A percentile compares a stretch with the other conserved stretches of the same genome.
Conservation (phyloP, 1,140 invertebrate genomes). For the Druon quercuslanigerum region DNA sequence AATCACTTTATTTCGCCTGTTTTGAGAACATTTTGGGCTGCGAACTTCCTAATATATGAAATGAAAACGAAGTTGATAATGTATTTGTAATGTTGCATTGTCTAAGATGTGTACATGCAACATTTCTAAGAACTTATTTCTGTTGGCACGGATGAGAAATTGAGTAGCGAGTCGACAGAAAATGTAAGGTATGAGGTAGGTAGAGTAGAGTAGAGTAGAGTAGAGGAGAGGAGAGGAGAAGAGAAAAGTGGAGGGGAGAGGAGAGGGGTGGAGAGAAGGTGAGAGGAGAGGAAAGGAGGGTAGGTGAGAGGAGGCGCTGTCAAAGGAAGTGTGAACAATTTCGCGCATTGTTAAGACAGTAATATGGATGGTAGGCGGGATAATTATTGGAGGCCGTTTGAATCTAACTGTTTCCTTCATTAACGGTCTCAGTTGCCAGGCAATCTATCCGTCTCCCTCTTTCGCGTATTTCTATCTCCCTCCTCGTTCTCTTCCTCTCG, state of each 20-base stretch:
- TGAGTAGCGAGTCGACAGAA: not conserved
- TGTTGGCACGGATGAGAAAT: not conserved
- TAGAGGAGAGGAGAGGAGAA: not conserved
- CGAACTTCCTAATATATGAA: no score
- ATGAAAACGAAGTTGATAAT: no score
- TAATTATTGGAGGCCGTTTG: slow-evolving; percentile 77
- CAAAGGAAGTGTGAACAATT: slow-evolving; percentile 76
- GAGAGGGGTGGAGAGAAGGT: no score
- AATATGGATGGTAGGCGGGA: slow-evolving; percentile 71
- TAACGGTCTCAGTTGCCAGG: slow-evolving; percentile 74
- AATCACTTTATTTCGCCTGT: no score
- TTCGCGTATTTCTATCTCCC: slow-evolving; percentile 46
- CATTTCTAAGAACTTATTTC: no score
- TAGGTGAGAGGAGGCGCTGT: slow-evolving; percentile 40
- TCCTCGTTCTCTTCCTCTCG: slow-evolving; percentile 24
- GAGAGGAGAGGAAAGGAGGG: not conserved
- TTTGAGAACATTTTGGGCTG: no score
- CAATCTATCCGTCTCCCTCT: slow-evolving; percentile 57
- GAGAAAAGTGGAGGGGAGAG: not conserved
- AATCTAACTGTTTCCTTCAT: slow-evolving; percentile 77
- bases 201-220: no score
- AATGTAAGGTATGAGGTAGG: not conserved
- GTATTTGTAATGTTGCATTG: no score
- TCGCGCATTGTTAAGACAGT: slow-evolving; percentile 72
- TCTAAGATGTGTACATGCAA: no score